Conservation (phyloP, 2,113 vertebrate species). For the Nothocercus julius region DNA sequence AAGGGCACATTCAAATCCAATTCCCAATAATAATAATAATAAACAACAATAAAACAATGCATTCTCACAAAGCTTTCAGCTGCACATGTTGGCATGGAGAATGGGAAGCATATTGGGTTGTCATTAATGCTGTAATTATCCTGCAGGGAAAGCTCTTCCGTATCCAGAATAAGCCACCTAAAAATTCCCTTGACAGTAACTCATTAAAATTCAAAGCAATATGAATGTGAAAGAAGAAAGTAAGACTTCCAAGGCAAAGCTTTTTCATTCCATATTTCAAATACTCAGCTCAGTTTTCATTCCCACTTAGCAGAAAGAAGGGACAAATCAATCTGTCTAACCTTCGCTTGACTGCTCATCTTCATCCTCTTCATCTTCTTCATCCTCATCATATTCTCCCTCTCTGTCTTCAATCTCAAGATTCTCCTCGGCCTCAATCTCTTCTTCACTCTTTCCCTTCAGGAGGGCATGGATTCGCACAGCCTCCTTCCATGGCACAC, state of each 20-base stretch:
- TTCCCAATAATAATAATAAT: background rate
- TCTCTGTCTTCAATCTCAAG: constrained; percentile 64
- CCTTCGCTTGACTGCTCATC: constrained; percentile 89
- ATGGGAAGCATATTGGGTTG: background rate
- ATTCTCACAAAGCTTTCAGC: background rate
- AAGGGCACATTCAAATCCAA: constrained; percentile 11
- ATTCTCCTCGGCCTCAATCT: constrained; percentile 69
- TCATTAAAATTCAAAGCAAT: background rate
- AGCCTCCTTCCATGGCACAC: constrained; percentile 93
- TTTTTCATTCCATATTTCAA: background rate
- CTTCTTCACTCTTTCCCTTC: constrained; percentile 78
- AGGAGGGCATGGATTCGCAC: constrained; percentile 90
- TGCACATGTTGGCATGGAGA: background rate
- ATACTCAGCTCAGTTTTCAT: background rate
- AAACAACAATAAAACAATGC: background rate
- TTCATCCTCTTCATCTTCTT: constrained; percentile 72
- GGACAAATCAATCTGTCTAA: constrained; percentile 58
- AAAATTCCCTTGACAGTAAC: background rate
- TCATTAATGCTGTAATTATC: background rate
- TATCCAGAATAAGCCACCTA: background rate
- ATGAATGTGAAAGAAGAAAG: background rate
- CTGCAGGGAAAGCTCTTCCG: background rate
- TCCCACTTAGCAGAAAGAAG: background rate
- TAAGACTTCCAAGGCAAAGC: background rate
- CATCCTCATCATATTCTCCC: constrained; percentile 52